Conservation (phyloP, 37 sponge, comb jelly and placozoan species). For the Sycon ciliatum region DNA sequence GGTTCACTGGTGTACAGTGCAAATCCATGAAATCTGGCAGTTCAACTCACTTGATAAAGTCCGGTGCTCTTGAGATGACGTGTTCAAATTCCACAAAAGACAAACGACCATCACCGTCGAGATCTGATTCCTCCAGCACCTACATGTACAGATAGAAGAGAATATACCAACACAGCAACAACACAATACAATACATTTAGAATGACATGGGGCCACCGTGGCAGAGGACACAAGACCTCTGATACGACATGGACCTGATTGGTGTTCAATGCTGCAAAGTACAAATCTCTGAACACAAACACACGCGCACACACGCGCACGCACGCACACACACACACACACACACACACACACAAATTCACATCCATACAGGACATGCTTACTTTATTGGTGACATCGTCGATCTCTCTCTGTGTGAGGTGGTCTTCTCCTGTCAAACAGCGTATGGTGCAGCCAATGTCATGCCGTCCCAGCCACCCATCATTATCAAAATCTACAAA, state of each 20-base stretch:
- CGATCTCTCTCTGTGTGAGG: not conserved
- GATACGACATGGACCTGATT: no score
- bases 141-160: not conserved
- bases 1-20: no score
- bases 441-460: slow-evolving; percentile 33
- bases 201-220: no score
- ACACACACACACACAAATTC: not conserved
- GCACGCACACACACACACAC: not conserved
- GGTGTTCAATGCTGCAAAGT: no score
- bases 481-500: slow-evolving; percentile 55
- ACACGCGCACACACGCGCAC: not conserved
- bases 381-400: not conserved
- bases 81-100: slow-evolving; percentile 74
- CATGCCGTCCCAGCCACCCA: slow-evolving; percentile 22
- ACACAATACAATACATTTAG: not conserved
- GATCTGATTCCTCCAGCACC: slow-evolving; percentile 48
- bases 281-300: no score
- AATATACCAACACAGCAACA: not conserved
- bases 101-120: slow-evolving; percentile 34
- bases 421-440: slow-evolving; percentile 37
- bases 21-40: not conserved
- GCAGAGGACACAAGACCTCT: no score
- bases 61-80: slow-evolving; percentile 54
- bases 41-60: slow-evolving; percentile 40
- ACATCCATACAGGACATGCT: not conserved